Base-by-base conservation (phyloP, 2,888 invertebrate genomes). In the Napeogenes inachia region DNA sequence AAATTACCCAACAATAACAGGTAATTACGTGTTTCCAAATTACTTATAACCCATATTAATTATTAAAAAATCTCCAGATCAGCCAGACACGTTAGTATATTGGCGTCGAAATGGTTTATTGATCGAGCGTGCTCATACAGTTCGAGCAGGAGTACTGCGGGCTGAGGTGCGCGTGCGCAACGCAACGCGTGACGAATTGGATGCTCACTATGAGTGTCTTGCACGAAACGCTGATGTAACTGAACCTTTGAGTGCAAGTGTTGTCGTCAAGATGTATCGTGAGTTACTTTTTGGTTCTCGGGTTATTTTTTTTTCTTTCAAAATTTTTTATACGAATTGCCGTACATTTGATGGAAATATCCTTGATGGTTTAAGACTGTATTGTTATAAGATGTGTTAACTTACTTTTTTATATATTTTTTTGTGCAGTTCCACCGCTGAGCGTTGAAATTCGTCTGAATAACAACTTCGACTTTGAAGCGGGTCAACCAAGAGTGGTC, bases 151-250 rank as follows among this genome's bases (percentile, higher is more conserved):
- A n/a, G 67, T 79, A 35, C 60, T 81, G 10, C 75, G 79, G 0
- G 79, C 81, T 0, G 77, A 76, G 0, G 73, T 84, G 47, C 74
- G 62, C 47, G 70, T 81, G 13, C 62, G 50, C 12, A 81, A 82
- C 66, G 71, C 77, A 0, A 73, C 82, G 0, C 78, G 88, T 0
- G 71, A 65, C 5, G 87, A 89, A 2, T 71, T 82, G 0, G 78
- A 84, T 68, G 82, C 84, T 0, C 82, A 78, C 55, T 88, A 84
- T 63, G 84, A 84, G 58, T 89, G 88, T 60, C 61, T 83, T 0
- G 82, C 81, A 0, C 81, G 83, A 42, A 87, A 86, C 62, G 78
- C 86, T 21, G 88, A 89, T 58, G 83, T 87, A 59, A 80, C 86
- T 0, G 82, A 81, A 0, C 85, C 87, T 0, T 67, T 83, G 4